Evolutionary conservation across 2,797 vertebrate genomes (phyloP), one percentile per base, ranked within the genome.

Genomic region (Thripadectes ignobilis): DNA sequence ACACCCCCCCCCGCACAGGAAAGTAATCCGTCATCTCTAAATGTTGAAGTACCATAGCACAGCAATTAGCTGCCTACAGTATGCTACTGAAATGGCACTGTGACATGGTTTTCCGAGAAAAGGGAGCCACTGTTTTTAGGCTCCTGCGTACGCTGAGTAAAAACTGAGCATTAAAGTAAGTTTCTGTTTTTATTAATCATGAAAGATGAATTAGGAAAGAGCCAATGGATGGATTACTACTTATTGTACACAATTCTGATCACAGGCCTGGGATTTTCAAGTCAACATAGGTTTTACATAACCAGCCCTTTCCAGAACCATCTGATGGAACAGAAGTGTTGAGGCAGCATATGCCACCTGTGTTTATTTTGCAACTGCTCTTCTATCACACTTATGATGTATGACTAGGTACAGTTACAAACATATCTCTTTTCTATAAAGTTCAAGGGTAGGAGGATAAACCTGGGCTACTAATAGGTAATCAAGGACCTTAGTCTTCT

Each of bases 1-100:
- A 14, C 49, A 29, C 32, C 9, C 10, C 2, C 6, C 6, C 20
- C 32, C 2, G 0, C 26, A n/a, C 32, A 72, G 2, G 2, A 80
- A 24, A 63, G 36, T 16, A 23, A 80, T 79, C 71, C 59, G 63
- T 58, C 52, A 54, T 19, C 57, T 80, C 89, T 65, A 46, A 76
- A n/a, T 19, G 54, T 0, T 74, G 86, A 55, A 55, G 36, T 48
- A 90, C 38, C 30, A 48, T 1, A 34, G n/a, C 68, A 89, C 22
- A 66, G 55, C 34, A 54, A 69, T 58, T 57, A 86, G n/a, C 59
- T 84, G 57, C 29, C 52, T 76, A 61, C 36, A 34, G 46, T 21
- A 71, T 71, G 30, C n/a, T 52, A 29, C 59, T 66, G 52, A 73
- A 72, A 51, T 4, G 7, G 36, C 75, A 85, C 38, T 16, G 1